Conservation (phyloP, 2,113 vertebrate species). For the Zosterops hypoxanthus region DNA sequence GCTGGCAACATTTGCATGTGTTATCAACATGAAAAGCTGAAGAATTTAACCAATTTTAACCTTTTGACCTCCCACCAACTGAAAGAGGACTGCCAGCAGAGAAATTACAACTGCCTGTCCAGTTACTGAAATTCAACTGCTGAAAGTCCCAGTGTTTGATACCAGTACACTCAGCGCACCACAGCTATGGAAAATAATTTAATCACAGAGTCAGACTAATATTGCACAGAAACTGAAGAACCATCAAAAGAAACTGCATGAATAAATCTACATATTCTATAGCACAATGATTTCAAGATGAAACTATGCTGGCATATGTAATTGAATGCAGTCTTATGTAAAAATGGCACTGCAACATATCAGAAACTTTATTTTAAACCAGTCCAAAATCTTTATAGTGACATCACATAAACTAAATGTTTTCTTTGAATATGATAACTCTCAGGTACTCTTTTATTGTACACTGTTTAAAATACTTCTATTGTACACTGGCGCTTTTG, state of each 20-base stretch:
- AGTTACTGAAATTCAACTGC: not conserved
- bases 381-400: not conserved
- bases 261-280: not conserved
- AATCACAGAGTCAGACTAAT: not conserved
- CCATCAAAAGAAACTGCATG: not conserved
- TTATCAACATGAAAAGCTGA: not conserved
- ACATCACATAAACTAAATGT: not conserved
- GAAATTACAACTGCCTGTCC: not conserved
- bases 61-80: not conserved
- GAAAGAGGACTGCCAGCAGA: not conserved
- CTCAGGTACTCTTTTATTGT: not conserved
- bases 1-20: not conserved
- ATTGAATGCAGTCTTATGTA: not conserved
- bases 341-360: not conserved
- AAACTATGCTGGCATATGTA: not conserved
- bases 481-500: not conserved
- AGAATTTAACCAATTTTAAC: not conserved
- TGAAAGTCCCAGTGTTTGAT: not conserved
- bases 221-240: not conserved
- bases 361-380: not conserved
- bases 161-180: not conserved
- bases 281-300: not conserved
- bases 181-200: not conserved
- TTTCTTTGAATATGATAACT: not conserved
- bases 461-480: not conserved